phyloP scores from a whole-genome alignment of 2,888 invertebrate species.

The Philereme transversata region DNA sequence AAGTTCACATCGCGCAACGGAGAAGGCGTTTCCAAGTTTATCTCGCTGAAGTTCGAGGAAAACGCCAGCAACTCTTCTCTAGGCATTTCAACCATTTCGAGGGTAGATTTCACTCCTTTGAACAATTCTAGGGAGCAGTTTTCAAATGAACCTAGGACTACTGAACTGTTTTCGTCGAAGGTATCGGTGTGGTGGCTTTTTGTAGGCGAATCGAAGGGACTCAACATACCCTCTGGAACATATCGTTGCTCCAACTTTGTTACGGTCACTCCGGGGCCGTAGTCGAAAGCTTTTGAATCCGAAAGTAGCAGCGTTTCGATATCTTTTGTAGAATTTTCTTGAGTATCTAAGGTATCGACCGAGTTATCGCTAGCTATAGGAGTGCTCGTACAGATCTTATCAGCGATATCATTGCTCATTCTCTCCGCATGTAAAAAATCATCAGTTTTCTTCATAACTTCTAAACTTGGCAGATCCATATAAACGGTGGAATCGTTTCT shows the following conservation, averaged over 20 bases:
- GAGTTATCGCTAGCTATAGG: conserved; percentile 66
- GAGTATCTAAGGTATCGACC: conserved; percentile 44
- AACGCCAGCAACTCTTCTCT: conserved; percentile 80
- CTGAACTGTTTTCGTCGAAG: conserved; percentile 79
- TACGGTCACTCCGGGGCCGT: conserved; percentile 49
- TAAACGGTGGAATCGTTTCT: conserved; percentile 72
- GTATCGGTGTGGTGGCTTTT: conserved; percentile 77
- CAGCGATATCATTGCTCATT: conserved; percentile 45
- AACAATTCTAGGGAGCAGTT: conserved; percentile 80
- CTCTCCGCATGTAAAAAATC: conserved; percentile 66
- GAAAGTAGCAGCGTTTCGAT: conserved; percentile 46
- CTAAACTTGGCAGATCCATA: conserved; percentile 69
- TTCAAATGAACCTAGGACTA: conserved; percentile 84
- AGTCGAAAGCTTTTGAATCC: conserved; percentile 54
- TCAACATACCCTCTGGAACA: conserved; percentile 58
- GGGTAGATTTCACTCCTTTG: conserved; percentile 73
- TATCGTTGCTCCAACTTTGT: conserved; percentile 64
- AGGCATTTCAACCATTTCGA: conserved; percentile 67
- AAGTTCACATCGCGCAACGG: conserved; percentile 75
- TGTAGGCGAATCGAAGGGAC: conserved; percentile 76
- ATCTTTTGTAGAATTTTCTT: conserved; percentile 48
- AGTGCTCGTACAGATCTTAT: conserved; percentile 61
- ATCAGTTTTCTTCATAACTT: conserved; percentile 55
- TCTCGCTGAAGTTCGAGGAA: conserved; percentile 82
- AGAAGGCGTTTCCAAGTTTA: conserved; percentile 76